phyloP scores from a whole-genome alignment of 2,797 vertebrate genomes.

The Urophycis tenuis region DNA sequence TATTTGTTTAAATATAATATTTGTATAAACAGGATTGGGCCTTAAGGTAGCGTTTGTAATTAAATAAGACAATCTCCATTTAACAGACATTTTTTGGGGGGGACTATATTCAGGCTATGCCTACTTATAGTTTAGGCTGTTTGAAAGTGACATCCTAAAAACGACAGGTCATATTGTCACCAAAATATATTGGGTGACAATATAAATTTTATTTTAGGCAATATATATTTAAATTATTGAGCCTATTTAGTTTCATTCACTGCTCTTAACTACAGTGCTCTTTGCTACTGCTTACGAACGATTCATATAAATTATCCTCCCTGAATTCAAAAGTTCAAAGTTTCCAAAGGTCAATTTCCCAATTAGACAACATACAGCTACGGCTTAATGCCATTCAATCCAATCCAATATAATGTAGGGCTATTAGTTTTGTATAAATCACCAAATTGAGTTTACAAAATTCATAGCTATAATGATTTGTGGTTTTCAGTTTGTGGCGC shows the following conservation, averaged over 20 bases:
- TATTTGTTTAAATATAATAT: background rate
- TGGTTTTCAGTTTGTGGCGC: slow-evolving; percentile 39
- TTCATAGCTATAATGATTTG: slow-evolving; percentile 3
- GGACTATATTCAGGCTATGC: too few relatives aligned
- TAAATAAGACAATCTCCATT: background rate
- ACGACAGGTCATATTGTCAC: background rate
- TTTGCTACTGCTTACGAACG: background rate
- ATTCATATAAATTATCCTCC: background rate
- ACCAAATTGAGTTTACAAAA: background rate
- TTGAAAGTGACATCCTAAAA: background rate
- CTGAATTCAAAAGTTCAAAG: background rate
- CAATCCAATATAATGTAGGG: too few relatives aligned
- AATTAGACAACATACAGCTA: background rate
- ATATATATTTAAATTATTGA: too few relatives aligned
- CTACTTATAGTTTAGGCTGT: background rate
- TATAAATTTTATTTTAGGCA: too few relatives aligned
- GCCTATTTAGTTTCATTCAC: background rate
- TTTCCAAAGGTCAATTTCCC: background rate
- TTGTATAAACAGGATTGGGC: background rate
- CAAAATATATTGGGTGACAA: too few relatives aligned
- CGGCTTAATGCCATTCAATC: background rate
- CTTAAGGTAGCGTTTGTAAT: background rate
- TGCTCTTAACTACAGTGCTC: too few relatives aligned
- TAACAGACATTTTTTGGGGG: background rate
- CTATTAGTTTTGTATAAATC: background rate